Evolutionary conservation across 2,888 invertebrate species (phyloP).

Genomic region (Amphipyra tragopoginis): DNA sequence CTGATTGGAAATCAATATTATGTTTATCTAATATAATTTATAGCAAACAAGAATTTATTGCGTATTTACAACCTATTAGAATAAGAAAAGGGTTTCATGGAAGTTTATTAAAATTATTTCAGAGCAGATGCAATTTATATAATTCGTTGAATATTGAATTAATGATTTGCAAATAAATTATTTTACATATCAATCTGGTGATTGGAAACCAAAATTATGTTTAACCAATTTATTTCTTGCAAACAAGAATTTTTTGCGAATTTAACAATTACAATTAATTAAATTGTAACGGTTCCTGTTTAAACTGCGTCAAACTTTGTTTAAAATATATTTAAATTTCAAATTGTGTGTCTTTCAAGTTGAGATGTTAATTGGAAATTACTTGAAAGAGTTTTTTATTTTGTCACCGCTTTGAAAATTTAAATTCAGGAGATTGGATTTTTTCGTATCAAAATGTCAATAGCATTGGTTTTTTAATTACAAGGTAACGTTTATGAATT

Average conservation of each 20-base stretch:
- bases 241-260: not conserved
- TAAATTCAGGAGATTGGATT: not conserved
- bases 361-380: constrained; percentile 8
- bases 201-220: not conserved
- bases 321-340: constrained; percentile 6
- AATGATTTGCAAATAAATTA: not conserved
- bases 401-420: not conserved
- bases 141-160: too few relatives aligned
- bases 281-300: not conserved
- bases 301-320: constrained; percentile 6
- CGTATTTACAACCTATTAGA: not conserved
- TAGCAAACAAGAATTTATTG: not conserved
- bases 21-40: not conserved
- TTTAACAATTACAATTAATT: constrained; percentile 1
- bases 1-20: not conserved
- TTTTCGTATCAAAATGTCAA: not conserved
- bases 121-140: too few relatives aligned
- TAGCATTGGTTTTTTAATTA: too few relatives aligned
- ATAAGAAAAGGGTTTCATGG: not conserved
- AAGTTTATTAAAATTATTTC: not conserved
- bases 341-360: constrained; percentile 5
- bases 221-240: not conserved
- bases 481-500: too few relatives aligned
- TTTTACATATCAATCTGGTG: not conserved
- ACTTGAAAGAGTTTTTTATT: not conserved